Conservation (phyloP, 2,113 vertebrate genomes). For the Lutjanus erythropterus region DNA sequence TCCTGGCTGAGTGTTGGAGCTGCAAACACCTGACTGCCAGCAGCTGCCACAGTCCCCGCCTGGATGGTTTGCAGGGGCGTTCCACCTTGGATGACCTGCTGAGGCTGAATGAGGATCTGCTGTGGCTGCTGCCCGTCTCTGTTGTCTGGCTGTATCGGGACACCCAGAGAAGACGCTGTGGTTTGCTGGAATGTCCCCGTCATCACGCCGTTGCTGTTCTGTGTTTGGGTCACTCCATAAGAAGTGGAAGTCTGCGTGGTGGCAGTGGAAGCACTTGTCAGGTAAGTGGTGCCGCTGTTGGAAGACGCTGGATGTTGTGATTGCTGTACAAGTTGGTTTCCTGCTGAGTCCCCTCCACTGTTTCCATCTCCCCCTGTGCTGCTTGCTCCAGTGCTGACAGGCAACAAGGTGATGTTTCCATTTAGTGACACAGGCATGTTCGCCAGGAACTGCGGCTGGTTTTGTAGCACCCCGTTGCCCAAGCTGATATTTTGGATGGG, state of each 20-base stretch:
- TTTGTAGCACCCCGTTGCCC: slow-evolving; percentile 90
- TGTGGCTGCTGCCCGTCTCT: slow-evolving; percentile 85
- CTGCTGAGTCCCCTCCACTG: slow-evolving; percentile 62
- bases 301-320: slow-evolving; percentile 72
- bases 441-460: slow-evolving; percentile 93
- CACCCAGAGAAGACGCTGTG: slow-evolving; percentile 58
- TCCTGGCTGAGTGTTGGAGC: slow-evolving; percentile 94
- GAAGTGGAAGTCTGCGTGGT: slow-evolving; percentile 88
- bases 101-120: slow-evolving; percentile 88
- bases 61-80: slow-evolving; percentile 91
- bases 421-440: slow-evolving; percentile 95
- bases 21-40: slow-evolving; percentile 91
- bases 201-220: slow-evolving; percentile 69
- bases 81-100: slow-evolving; percentile 90
- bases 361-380: slow-evolving; percentile 65
- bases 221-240: slow-evolving; percentile 75
- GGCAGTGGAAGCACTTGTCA: slow-evolving; percentile 82
- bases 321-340: slow-evolving; percentile 74
- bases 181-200: slow-evolving; percentile 78
- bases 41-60: slow-evolving; percentile 84
- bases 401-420: slow-evolving; percentile 95
- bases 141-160: slow-evolving; percentile 81
- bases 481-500: slow-evolving; percentile 94
- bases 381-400: slow-evolving; percentile 87
- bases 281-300: slow-evolving; percentile 65